Percentiles rank a stretch among this genome's conserved stretches.
Conservation (phyloP, 2,797 vertebrate genomes). For the Geotria australis region DNA sequence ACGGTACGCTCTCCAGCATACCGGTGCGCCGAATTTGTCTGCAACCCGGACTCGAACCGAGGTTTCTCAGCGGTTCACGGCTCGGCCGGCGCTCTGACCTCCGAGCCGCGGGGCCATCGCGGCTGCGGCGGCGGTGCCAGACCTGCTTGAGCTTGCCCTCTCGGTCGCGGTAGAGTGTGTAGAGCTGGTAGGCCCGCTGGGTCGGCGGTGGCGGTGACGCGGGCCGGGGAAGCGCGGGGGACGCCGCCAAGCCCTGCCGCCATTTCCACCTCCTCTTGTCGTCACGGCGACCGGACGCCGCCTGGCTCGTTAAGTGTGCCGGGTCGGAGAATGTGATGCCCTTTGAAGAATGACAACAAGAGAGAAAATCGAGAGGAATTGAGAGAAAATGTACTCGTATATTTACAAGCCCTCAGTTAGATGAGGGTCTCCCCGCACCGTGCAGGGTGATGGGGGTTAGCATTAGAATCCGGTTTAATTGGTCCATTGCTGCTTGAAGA, state of each 20-base stretch:
- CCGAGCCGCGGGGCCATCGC: too few species aligned
- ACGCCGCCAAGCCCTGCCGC: slow-evolving; percentile 18
- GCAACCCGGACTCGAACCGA: neutral
- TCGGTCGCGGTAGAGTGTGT: slow-evolving; percentile 64
- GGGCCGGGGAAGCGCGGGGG: slow-evolving; percentile 10
- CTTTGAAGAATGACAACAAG: slow-evolving; percentile 17
- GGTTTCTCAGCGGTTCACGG: too few species aligned
- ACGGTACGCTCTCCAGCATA: too few species aligned
- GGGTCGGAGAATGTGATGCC: slow-evolving; percentile 29
- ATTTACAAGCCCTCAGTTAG: too few species aligned
- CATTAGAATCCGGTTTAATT: too few species aligned
- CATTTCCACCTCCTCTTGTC: slow-evolving; percentile 10
- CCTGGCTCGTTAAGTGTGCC: slow-evolving; percentile 25
- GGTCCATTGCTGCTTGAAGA: too few species aligned
- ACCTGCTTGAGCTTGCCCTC: slow-evolving; percentile 93
- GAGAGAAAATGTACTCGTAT: too few species aligned
- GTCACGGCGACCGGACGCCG: slow-evolving; percentile 9
- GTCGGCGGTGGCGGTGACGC: slow-evolving; percentile 28
- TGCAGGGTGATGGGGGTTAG: too few species aligned
- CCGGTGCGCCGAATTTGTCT: too few species aligned
- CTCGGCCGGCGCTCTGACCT: too few species aligned
- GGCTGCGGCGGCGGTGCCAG: slow-evolving; percentile 1
- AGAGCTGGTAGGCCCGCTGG: slow-evolving; percentile 73
- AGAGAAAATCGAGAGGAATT: neutral
- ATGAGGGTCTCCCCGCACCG: too few species aligned